A percentile compares a stretch with the other conserved stretches of the same genome.
Conservation (phyloP, 2,113 vertebrate genomes). For the Nematolebias whitei region DNA sequence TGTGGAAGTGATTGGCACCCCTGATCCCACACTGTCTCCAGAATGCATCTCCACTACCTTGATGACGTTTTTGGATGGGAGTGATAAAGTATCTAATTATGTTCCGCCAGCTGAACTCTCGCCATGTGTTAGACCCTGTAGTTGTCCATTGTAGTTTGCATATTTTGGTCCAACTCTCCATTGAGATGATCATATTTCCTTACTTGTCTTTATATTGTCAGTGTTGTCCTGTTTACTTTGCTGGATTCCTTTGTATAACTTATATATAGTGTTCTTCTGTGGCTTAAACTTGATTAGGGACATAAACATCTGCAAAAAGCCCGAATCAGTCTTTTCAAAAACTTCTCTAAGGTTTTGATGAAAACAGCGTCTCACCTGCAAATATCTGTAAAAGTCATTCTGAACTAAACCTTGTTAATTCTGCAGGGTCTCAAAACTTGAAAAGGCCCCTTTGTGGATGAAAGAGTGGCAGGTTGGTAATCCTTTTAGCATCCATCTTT, state of each 20-base stretch:
- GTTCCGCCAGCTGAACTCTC: not conserved
- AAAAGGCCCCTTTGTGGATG: not conserved
- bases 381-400: constrained; percentile 2
- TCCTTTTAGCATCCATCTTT: not conserved
- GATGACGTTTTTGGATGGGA: not conserved
- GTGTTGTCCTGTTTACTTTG: too few species aligned
- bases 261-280: not conserved
- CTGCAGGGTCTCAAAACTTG: not conserved
- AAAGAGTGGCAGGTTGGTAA: not conserved
- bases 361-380: not conserved
- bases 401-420: not conserved
- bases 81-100: not conserved
- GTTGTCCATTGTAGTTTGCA: not conserved
- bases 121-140: not conserved
- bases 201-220: not conserved
- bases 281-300: not conserved
- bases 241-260: not conserved
- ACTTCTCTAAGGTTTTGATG: not conserved
- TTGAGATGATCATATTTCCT: not conserved
- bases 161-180: not conserved
- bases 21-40: not conserved
- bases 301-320: not conserved
- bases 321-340: not conserved
- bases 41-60: not conserved
- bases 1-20: not conserved